Conservation (phyloP, 2,888 invertebrate genomes). For the Drosophila limbata region DNA sequence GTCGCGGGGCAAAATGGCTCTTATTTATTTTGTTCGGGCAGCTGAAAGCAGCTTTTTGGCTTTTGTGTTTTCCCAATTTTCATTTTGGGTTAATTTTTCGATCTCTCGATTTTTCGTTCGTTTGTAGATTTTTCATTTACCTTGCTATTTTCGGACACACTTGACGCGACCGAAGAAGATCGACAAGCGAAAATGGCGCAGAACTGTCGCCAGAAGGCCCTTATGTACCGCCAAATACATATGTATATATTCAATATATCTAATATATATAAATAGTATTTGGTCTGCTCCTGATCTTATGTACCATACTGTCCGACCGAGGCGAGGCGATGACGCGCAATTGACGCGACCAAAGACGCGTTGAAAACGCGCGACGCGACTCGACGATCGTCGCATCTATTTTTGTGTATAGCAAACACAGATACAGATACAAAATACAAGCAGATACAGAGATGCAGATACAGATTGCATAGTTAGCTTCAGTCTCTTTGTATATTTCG, state of each 20-base stretch:
- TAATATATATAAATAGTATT: conserved; percentile 48
- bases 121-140: conserved; percentile 63
- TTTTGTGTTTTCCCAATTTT: conserved; percentile 45
- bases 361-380: conserved; percentile 67
- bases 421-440: conserved; percentile 6
- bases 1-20: conserved; percentile 42
- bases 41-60: conserved; percentile 56
- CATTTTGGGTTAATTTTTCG: conserved; percentile 42
- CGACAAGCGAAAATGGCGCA: conserved; percentile 74
- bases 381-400: conserved; percentile 61
- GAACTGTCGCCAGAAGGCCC: conserved; percentile 78
- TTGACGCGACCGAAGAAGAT: conserved; percentile 72
- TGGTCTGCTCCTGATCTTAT: conserved; percentile 48
- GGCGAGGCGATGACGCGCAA: conserved; percentile 76
- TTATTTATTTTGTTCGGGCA: conserved; percentile 67
- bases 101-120: conserved; percentile 35
- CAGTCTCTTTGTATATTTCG: conserved; percentile 55
- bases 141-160: conserved; percentile 78
- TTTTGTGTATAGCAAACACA: conserved; percentile 56
- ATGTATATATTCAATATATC: conserved; percentile 29
- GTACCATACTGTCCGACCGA: conserved; percentile 33
- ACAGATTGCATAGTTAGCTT: conserved; percentile 44
- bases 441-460: conserved; percentile 30
- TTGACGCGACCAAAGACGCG: conserved; percentile 80
- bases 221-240: conserved; percentile 54